Evolutionary conservation across 2,113 vertebrate genomes (phyloP).

Genomic region (Pseudorasbora parva): DNA sequence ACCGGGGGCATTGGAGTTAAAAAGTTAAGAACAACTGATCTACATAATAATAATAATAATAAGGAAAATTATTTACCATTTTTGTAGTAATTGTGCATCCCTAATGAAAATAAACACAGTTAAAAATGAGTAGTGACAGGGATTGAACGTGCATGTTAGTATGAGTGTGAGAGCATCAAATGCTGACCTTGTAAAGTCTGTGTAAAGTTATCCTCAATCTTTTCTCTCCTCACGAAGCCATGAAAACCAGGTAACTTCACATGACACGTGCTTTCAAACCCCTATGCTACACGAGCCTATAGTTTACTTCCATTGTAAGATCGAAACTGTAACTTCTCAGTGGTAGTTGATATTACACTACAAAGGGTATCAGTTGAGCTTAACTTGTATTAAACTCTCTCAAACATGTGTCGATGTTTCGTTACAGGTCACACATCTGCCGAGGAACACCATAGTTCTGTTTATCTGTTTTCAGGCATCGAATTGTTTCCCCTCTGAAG

Average conservation of each 20-base stretch:
- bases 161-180: neutral
- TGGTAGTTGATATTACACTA: neutral
- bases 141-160: neutral
- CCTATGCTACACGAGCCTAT: neutral
- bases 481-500: slow-evolving; percentile 34
- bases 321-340: neutral
- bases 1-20: neutral
- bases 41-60: neutral
- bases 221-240: neutral
- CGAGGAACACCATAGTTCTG: neutral
- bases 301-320: neutral
- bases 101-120: neutral
- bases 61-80: neutral
- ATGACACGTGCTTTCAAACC: neutral
- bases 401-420: neutral
- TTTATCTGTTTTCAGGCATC: slow-evolving; percentile 44
- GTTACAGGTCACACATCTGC: neutral
- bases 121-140: neutral
- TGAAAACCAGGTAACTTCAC: neutral
- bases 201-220: neutral
- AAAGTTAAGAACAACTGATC: neutral
- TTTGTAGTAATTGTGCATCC: neutral
- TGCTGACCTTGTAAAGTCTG: neutral
- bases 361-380: neutral
- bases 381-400: neutral